Evolutionary conservation across 2,113 vertebrate genomes (phyloP), one percentile per base, ranked within the genome.

Genomic region (Merops nubicus): DNA sequence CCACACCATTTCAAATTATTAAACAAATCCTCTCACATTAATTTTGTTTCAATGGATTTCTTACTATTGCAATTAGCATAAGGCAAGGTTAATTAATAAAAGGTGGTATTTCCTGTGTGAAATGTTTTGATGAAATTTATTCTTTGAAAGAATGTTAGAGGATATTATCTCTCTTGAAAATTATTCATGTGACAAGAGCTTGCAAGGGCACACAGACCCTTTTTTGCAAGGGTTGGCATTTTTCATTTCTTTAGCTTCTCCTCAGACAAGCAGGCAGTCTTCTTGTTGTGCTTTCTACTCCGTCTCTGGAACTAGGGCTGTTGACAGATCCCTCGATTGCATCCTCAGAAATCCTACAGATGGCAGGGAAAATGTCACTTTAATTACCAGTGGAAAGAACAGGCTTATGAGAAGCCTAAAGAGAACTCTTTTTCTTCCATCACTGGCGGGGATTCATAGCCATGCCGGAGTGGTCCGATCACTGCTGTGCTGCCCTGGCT

Each of bases 311-410:
- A 94, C 60, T 54, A 36, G 36, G 45, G 19, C 81, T 94, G 91
- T 64, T 96, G 87, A 94, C 70, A 89, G 65, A 96, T 94, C 62
- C 45, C 69, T 95, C 8, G 12, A 40, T 22, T 88, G 85, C 85
- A 90, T 88, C 89, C 74, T 91, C 81, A 56, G 57, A 93, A 91
- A 88, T 88, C 47, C 45, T 88, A 54, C 96, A 97, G 93, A 96
- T 95, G 93, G 93, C 75, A 89, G 40, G 82, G 85, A 91, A 96
- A 96, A 97, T 93, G 94, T 92, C 95, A 86, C 54, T 93, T 76
- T 70, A 94, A 95, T 97, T 97, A 94, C 70, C 42, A 17, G 67
- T 47, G 68, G 83, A 54, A 93, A 74, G 80, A 90, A 85, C 88
- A 94, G 89, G 54, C 74, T 93, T 89, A 12, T 0, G 5, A 38